Evolutionary conservation across 2,888 invertebrate genomes (phyloP), one percentile per base, ranked within the genome.

Genomic region (Mythimna lalbum): DNA sequence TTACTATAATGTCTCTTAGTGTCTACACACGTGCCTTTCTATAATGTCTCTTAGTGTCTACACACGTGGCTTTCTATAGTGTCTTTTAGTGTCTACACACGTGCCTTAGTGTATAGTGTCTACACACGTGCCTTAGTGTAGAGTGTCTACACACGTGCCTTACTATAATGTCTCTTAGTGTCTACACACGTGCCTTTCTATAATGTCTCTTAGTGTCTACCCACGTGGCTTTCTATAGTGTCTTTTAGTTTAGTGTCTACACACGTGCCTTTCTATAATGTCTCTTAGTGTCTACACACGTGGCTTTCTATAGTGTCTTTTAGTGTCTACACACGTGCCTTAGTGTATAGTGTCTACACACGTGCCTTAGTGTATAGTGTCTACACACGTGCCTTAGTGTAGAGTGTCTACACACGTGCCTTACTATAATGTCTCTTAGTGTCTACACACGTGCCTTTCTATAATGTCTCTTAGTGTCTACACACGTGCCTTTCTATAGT

Each of bases 1-100:
- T 27, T 50, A 60, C 33, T 67, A 31, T 68, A 43, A 68, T 27
- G 50, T 52, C 27, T 62, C 19, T 27, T 36, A 27, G 27, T 27
- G 27, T 27, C 27, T 27, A 27, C 27, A 27, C 4, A 27, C 27
- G 27, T 27, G 27, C 27, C 3, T 27, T 27, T 2, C 27, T 27
- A 4, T 27, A 27, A 27, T 27, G 27, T 27, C 27, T 27, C 27
- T 27, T 27, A n/a, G n/a, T n/a, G n/a, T n/a, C n/a, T n/a, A n/a
- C n/a, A n/a, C n/a, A n/a, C n/a, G n/a, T n/a, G n/a, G n/a, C n/a
- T n/a, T n/a, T n/a, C n/a, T n/a, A n/a, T n/a, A n/a, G n/a, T n/a
- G n/a, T n/a, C 14, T 23, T 14, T 27, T 31, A 21, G 57, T 53
- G 56, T 9, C 10, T 53, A 9, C 27, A 19, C 36, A 19, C n/a